Evolutionary conservation across 2,888 invertebrate species (phyloP).

Genomic region (Hypomecis punctinalis): DNA sequence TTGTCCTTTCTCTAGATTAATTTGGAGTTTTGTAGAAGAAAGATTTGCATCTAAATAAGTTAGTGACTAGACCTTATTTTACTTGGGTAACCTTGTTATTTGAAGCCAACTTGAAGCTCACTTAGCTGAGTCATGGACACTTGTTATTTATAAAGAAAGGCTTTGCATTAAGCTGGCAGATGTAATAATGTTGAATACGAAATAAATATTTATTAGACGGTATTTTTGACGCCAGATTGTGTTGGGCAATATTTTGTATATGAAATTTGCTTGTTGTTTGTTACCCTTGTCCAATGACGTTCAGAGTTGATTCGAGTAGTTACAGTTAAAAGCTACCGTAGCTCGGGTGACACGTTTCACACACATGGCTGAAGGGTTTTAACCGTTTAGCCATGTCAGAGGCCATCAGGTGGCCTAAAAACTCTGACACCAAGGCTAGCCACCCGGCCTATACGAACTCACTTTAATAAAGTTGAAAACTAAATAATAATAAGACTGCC

Average conservation of each 20-base stretch:
- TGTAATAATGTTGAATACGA: background rate
- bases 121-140: conserved; percentile 14
- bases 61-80: conserved; percentile 21
- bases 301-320: no score
- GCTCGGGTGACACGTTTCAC: no score
- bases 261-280: no score
- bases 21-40: conserved; percentile 22
- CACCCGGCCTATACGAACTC: no score
- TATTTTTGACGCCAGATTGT: background rate
- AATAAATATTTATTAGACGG: background rate
- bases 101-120: conserved; percentile 7
- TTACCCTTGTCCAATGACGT: no score
- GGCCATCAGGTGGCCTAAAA: no score
- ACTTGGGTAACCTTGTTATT: conserved; percentile 21
- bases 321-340: no score
- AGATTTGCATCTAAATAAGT: conserved; percentile 31
- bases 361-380: no score
- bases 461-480: no score
- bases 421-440: no score
- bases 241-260: background rate
- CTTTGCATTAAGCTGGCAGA: conserved; percentile 3
- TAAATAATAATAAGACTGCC: no score
- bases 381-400: no score
- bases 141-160: conserved; percentile 7
- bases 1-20: conserved; percentile 24